Conservation (phyloP, 2,113 vertebrate genomes). For the Aegotheles bennettii region DNA sequence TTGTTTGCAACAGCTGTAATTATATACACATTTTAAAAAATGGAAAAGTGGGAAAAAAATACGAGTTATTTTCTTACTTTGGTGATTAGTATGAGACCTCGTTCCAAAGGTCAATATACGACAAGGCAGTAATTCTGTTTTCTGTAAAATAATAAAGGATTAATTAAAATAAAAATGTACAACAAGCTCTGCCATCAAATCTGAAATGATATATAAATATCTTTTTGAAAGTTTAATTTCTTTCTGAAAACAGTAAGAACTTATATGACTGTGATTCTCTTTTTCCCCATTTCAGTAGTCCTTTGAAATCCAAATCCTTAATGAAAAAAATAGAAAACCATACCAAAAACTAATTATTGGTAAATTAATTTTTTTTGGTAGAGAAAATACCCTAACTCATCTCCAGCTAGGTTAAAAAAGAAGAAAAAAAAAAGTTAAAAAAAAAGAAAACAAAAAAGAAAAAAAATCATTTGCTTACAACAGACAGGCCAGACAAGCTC, state of each 20-base stretch:
- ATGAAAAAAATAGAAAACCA: background rate
- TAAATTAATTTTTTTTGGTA: background rate
- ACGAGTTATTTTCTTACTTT: background rate
- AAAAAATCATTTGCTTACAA: background rate
- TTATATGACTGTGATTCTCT: background rate
- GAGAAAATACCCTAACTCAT: background rate
- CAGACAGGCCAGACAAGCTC: background rate
- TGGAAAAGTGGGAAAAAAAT: background rate
- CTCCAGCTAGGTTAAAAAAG: background rate
- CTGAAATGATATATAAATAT: background rate
- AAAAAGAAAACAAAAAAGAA: no score
- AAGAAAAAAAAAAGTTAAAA: no score
- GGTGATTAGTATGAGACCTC: background rate
- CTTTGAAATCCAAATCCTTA: background rate
- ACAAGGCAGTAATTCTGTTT: background rate
- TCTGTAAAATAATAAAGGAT: background rate
- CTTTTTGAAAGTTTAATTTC: background rate
- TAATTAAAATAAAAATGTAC: background rate
- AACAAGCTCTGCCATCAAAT: no score
- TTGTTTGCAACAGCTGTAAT: background rate
- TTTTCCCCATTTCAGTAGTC: background rate
- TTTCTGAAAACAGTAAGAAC: background rate
- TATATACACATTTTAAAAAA: background rate
- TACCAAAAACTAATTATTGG: background rate
- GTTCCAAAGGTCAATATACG: background rate